Evolutionary conservation across 2,797 vertebrate genomes (phyloP).

Genomic region (Sebastes steindachneri): DNA sequence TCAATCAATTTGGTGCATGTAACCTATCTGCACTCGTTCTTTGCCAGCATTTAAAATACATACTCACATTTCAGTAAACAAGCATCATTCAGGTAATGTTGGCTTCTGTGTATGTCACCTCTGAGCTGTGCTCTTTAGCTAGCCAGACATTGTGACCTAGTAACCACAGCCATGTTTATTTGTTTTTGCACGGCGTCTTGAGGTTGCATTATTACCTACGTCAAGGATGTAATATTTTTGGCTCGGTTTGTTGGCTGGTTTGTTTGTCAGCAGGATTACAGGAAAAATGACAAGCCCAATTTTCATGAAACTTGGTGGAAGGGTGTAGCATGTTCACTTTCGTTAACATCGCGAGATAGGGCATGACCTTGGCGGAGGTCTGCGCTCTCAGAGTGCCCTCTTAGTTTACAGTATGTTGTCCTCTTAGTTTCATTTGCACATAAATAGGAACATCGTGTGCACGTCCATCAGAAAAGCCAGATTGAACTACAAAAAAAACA

Average conservation of each 20-base stretch:
- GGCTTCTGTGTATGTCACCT: not conserved
- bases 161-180: not conserved
- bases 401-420: not conserved
- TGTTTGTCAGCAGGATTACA: not conserved
- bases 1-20: slow-evolving; percentile 3
- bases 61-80: not conserved
- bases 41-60: not conserved
- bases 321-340: not conserved
- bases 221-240: not conserved
- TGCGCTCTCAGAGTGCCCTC: not conserved
- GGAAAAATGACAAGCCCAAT: not conserved
- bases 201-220: not conserved
- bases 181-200: not conserved
- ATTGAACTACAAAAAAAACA: not conserved
- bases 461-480: not conserved
- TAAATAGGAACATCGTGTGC: not conserved
- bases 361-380: not conserved
- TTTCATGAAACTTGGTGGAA: too few species aligned
- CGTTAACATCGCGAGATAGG: not conserved
- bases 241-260: not conserved
- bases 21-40: not conserved
- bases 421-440: not conserved
- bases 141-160: not conserved
- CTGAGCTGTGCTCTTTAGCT: not conserved
- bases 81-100: not conserved